Conservation (phyloP, 2,113 vertebrate genomes). For the Eclectus roratus region DNA sequence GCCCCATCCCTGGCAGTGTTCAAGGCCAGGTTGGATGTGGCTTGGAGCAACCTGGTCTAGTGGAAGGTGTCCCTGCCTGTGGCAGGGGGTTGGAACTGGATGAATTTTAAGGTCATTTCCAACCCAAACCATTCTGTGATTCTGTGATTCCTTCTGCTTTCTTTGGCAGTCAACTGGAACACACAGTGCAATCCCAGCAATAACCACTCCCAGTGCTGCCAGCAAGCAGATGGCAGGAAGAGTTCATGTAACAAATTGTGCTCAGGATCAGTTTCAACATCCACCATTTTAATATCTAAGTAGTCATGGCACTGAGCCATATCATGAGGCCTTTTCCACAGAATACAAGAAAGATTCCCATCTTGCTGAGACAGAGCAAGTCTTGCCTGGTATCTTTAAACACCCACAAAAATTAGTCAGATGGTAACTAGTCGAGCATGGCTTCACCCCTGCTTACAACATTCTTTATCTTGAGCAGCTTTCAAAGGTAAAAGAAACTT, state of each 20-base stretch:
- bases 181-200: background rate
- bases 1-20: too few relatives aligned
- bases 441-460: background rate
- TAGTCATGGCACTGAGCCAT: background rate
- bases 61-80: background rate
- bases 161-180: background rate
- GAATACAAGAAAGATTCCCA: background rate
- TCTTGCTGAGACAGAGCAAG: background rate
- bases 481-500: background rate
- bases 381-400: background rate
- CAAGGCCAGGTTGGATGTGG: rapidly evolving
- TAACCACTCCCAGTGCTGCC: background rate
- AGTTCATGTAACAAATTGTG: background rate
- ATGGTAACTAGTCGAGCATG: background rate
- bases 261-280: background rate
- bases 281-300: background rate
- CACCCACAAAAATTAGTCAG: slow-evolving; percentile 20
- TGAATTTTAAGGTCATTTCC: background rate
- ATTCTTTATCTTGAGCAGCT: background rate
- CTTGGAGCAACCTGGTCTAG: background rate
- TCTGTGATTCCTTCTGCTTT: background rate
- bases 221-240: background rate
- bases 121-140: background rate
- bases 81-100: background rate
- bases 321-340: background rate